phyloP scores from a whole-genome alignment of 2,888 invertebrate genomes.

The Neoascia interrupta region DNA sequence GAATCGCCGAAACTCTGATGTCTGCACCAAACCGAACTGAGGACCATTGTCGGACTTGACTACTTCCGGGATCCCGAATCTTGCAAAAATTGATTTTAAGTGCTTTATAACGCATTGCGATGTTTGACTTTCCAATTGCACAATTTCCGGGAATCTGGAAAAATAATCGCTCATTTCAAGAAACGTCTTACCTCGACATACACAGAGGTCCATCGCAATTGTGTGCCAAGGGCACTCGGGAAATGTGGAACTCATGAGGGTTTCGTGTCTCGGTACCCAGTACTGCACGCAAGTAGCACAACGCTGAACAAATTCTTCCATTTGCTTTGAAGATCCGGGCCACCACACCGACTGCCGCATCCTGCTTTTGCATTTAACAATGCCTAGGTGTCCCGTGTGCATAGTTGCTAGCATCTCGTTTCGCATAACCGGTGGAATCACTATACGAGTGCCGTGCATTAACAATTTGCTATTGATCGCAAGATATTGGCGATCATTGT shows the following conservation, averaged over 20 bases:
- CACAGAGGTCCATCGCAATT: neutral
- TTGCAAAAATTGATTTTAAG: neutral
- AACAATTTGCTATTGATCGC: neutral
- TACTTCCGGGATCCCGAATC: neutral
- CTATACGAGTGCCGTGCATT: slow-evolving; percentile 26
- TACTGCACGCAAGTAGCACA: slow-evolving; percentile 1
- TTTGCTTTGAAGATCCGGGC: slow-evolving; percentile 7
- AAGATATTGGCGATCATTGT: slow-evolving; percentile 23
- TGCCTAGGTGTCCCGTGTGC: slow-evolving; percentile 3
- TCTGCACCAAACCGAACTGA: neutral
- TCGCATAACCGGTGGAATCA: slow-evolving; percentile 9
- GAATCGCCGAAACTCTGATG: neutral
- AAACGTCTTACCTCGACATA: neutral
- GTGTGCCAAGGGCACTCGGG: neutral
- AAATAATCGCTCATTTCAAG: no score
- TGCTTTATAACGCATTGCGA: neutral
- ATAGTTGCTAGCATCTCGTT: slow-evolving; percentile 22
- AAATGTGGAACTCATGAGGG: slow-evolving; percentile 19
- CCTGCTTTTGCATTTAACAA: slow-evolving; percentile 15
- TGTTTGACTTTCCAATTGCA: neutral
- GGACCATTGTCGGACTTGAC: neutral
- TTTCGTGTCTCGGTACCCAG: slow-evolving; percentile 1
- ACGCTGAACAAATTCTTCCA: neutral
- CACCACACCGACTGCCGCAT: slow-evolving; percentile 19
- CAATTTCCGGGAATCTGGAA: neutral